A percentile compares a stretch with the other conserved stretches of the same genome.
Evolutionary conservation across 1,140 invertebrate species (phyloP).

Genomic region (Scylla paramamosain): DNA sequence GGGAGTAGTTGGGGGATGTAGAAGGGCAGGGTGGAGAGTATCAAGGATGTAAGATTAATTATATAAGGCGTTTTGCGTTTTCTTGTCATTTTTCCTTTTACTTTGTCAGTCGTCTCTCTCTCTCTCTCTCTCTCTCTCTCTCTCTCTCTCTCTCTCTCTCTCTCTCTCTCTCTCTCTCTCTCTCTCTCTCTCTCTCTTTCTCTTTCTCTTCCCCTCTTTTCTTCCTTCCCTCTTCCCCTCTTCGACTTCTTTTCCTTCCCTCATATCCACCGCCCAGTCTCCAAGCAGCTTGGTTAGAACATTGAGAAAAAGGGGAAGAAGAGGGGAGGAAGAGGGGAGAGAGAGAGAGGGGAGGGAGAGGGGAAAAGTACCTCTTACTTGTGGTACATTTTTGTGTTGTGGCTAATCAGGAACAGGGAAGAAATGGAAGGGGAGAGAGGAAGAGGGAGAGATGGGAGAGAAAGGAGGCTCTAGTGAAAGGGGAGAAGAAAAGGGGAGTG

Average conservation of each 20-base stretch:
- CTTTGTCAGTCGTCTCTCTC: not conserved
- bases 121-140: not conserved
- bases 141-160: not conserved
- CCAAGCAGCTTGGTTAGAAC: not conserved
- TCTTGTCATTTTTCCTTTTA: not conserved
- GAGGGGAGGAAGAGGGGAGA: not conserved
- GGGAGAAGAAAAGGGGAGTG: not conserved
- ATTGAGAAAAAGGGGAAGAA: not conserved
- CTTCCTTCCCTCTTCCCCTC: not conserved
- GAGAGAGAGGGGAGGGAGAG: not conserved
- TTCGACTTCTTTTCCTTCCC: not conserved
- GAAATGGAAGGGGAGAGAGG: not conserved
- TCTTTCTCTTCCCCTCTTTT: not conserved
- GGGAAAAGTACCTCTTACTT: not conserved
- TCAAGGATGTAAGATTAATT: not conserved
- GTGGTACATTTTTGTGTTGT: not conserved
- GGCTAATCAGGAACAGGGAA: not conserved
- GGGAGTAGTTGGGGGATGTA: no score
- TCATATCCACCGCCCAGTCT: not conserved
- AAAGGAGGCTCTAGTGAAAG: not conserved
- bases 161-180: constrained; percentile 32
- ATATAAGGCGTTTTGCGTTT: not conserved
- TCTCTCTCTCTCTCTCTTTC: constrained; percentile 29
- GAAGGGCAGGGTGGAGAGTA: no score
- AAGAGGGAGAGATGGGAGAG: not conserved